Evolutionary conservation across 2,113 vertebrate genomes (phyloP).

Genomic region (Gallinago media): DNA sequence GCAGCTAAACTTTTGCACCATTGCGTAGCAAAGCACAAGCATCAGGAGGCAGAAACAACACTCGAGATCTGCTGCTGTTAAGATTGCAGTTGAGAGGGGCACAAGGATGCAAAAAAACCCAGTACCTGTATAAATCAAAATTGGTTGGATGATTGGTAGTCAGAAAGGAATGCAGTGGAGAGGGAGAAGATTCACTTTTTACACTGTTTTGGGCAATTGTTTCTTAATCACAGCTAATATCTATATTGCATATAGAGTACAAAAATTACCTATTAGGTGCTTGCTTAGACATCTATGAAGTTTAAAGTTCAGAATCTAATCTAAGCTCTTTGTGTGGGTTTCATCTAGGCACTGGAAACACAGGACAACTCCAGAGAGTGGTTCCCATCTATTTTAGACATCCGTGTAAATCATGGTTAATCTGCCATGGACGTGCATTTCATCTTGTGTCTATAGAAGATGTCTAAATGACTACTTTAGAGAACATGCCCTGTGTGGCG

Average conservation of each 20-base stretch:
- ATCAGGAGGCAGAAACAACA: not conserved
- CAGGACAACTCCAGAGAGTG: not conserved
- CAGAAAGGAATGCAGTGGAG: not conserved
- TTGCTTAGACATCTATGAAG: not conserved
- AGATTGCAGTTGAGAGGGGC: not conserved
- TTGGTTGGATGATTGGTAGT: not conserved
- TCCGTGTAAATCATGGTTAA: not conserved
- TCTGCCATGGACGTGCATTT: not conserved
- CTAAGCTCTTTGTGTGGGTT: not conserved
- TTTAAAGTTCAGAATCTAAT: not conserved
- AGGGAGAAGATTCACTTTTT: not conserved
- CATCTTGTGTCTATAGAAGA: not conserved
- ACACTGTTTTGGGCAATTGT: not conserved
- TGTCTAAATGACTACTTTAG: not conserved
- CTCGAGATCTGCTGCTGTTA: not conserved
- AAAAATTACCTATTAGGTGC: not conserved
- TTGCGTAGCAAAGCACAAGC: not conserved
- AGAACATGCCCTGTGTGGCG: accelerated
- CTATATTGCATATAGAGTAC: not conserved
- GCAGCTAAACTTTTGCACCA: not conserved
- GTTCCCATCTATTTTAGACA: not conserved
- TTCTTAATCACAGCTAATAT: not conserved
- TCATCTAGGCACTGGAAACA: not conserved
- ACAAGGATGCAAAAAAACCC: accelerated
- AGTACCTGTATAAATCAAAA: not conserved